Evolutionary conservation across 2,113 vertebrate genomes (phyloP).

Genomic region (Cinclus cinclus): DNA sequence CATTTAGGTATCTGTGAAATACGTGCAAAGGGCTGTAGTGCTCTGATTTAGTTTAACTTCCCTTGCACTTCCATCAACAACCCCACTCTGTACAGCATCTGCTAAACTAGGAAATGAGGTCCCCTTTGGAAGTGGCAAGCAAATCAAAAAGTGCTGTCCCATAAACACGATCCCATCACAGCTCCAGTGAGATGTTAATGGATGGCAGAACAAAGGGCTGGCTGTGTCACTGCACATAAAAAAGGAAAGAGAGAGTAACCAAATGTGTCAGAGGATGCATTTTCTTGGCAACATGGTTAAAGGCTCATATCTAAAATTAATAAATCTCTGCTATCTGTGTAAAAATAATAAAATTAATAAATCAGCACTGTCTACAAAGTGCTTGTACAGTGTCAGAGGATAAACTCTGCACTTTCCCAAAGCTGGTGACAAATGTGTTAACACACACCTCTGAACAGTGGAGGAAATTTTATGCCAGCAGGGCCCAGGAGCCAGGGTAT

Average conservation of each 20-base stretch:
- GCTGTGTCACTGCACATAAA: background rate
- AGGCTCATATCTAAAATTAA: background rate
- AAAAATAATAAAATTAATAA: background rate
- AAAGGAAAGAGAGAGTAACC: background rate
- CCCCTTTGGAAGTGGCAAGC: background rate
- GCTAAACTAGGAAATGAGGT: background rate
- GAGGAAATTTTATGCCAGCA: background rate
- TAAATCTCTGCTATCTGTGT: background rate
- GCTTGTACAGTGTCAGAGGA: background rate
- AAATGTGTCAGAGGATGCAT: background rate
- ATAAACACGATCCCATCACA: background rate
- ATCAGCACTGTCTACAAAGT: background rate
- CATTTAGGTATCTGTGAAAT: background rate
- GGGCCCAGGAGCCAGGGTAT: background rate
- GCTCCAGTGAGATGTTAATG: background rate
- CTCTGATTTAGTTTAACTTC: background rate
- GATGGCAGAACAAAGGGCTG: background rate
- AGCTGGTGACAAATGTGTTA: background rate
- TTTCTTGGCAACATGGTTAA: background rate
- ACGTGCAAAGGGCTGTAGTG: accelerated
- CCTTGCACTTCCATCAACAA: accelerated
- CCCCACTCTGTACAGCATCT: accelerated
- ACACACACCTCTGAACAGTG: background rate
- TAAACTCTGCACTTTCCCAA: background rate
- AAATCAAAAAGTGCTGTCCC: background rate